Evolutionary conservation across 2,797 vertebrate species (phyloP).

Genomic region (Mionectes olivaceus): DNA sequence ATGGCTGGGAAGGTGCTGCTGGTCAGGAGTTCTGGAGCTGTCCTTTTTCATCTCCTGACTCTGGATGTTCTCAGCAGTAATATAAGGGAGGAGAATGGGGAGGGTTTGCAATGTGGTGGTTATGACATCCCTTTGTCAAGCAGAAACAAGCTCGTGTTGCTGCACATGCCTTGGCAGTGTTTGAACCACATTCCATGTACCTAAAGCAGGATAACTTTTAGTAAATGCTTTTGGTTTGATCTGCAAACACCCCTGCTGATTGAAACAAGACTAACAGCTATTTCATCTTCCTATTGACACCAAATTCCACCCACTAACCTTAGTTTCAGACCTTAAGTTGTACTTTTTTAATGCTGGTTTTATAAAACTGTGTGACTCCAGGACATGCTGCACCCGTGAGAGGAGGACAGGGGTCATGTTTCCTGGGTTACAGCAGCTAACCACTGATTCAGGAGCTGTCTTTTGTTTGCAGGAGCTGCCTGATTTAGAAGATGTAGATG

Average conservation of each 20-base stretch:
- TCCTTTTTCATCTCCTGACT: neutral
- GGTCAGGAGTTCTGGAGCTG: neutral
- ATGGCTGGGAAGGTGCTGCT: neutral
- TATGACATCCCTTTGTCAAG: neutral
- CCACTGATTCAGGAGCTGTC: neutral
- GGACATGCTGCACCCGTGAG: neutral
- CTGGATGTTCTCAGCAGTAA: neutral
- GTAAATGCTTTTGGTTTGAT: neutral
- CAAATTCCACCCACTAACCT: neutral
- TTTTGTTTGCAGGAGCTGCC: conserved; percentile 85
- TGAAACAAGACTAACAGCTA: neutral
- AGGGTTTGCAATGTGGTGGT: neutral
- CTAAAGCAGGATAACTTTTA: neutral
- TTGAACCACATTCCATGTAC: neutral
- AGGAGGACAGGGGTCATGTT: neutral
- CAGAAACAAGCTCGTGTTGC: neutral
- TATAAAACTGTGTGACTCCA: neutral
- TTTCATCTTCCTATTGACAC: neutral
- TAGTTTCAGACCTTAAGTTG: neutral
- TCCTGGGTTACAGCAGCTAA: neutral
- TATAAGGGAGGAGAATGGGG: neutral
- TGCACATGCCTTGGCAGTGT: neutral
- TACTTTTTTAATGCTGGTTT: neutral
- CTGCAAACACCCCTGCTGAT: neutral
- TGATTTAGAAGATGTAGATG: conserved; percentile 88